Conservation (phyloP, 2,888 invertebrate genomes). For the Carabus problematicus region DNA sequence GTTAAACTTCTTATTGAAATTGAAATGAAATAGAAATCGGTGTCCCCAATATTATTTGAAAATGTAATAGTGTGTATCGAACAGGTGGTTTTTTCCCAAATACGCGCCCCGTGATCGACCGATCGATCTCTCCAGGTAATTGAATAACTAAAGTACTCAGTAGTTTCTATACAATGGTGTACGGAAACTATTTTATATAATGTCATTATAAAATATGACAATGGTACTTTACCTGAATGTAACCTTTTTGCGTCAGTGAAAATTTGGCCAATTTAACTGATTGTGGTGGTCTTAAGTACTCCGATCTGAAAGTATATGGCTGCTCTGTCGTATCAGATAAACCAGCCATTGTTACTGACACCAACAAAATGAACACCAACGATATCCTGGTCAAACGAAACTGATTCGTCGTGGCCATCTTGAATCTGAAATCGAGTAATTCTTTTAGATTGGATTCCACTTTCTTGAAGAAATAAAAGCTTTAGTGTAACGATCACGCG, state of each 20-base stretch:
- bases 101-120: conserved; percentile 14
- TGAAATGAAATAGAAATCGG: conserved; percentile 4
- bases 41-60: conserved; percentile 16
- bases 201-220: conserved; percentile 12
- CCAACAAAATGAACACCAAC: conserved; percentile 28
- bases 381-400: conserved; percentile 24
- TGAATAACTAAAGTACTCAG: too few species aligned
- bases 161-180: too few species aligned
- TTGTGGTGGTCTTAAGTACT: conserved; percentile 28
- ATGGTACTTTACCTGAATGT: conserved; percentile 66
- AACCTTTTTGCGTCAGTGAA: conserved; percentile 71
- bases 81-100: conserved; percentile 10
- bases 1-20: conserved; percentile 8
- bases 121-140: too few species aligned
- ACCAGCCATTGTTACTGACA: conserved; percentile 5
- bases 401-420: conserved; percentile 25
- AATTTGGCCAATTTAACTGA: conserved; percentile 64
- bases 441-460: conserved; percentile 27
- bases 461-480: not conserved
- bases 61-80: conserved; percentile 19
- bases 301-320: conserved; percentile 17
- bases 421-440: conserved; percentile 35
- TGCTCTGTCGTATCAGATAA: conserved; percentile 21
- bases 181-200: too few species aligned
- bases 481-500: too few species aligned